A percentile compares a stretch with the other conserved stretches of the same genome.
phyloP scores from a whole-genome alignment of 2,888 invertebrate genomes.

The Stomorhina lunata region DNA sequence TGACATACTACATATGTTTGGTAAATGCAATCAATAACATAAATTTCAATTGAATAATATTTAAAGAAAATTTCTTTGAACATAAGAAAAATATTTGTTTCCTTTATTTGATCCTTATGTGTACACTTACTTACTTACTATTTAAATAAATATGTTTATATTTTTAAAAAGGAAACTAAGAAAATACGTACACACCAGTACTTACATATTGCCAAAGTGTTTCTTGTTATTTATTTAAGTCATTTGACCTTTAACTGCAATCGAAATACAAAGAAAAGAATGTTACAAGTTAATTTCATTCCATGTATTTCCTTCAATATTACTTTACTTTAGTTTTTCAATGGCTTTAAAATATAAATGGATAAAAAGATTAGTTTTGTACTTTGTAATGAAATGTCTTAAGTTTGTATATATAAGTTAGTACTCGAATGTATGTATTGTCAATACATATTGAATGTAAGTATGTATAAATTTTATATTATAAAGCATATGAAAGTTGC shows the following conservation, averaged over 20 bases:
- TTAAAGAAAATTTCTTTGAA: too few relatives aligned
- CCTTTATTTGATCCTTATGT: too few relatives aligned
- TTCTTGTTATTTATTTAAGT: constrained; percentile 27
- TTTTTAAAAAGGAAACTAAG: constrained; percentile 1
- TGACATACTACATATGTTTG: too few relatives aligned
- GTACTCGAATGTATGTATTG: not conserved
- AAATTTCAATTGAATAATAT: too few relatives aligned
- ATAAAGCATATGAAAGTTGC: constrained; percentile 23
- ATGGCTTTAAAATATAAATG: constrained; percentile 34
- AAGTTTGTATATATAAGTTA: not conserved
- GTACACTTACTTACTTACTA: not conserved
- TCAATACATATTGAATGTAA: not conserved
- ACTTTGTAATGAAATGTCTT: constrained; percentile 40
- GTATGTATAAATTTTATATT: too few relatives aligned
- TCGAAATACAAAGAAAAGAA: not conserved
- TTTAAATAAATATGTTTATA: not conserved
- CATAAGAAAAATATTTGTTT: too few relatives aligned
- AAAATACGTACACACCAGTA: too few relatives aligned
- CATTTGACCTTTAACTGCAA: constrained; percentile 40
- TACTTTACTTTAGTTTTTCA: not conserved
- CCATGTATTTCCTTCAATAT: not conserved
- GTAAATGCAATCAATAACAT: too few relatives aligned
- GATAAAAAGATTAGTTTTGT: constrained; percentile 46
- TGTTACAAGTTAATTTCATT: constrained; percentile 27
- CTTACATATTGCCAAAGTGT: not conserved